A percentile compares a stretch with the other conserved stretches of the same genome.
phyloP scores from a whole-genome alignment of 2,888 invertebrate genomes.

The Acleris sparsana region DNA sequence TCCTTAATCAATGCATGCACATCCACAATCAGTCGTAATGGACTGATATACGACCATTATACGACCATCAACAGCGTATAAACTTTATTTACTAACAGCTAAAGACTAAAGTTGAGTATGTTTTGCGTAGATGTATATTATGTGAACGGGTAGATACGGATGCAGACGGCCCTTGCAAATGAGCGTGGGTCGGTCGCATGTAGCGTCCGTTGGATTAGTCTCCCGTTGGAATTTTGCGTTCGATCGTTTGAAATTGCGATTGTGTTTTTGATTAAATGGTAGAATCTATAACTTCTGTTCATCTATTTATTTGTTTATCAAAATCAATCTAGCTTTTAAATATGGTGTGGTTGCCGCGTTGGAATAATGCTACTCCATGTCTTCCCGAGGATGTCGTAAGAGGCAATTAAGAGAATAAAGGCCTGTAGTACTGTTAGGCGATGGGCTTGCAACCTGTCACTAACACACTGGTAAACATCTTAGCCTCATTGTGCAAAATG shows the following conservation, averaged over 20 bases:
- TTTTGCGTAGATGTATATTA: conserved; percentile 22
- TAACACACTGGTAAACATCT: too few relatives aligned
- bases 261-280: not conserved
- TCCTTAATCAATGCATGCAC: conserved; percentile 72
- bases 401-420: too few relatives aligned
- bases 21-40: conserved; percentile 74
- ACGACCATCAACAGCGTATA: conserved; percentile 26
- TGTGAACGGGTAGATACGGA: conserved; percentile 54
- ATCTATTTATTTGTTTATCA: too few relatives aligned
- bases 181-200: conserved; percentile 55
- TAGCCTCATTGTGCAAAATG: too few relatives aligned
- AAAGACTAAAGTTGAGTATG: conserved; percentile 16
- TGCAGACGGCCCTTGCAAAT: conserved; percentile 67
- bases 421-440: too few relatives aligned
- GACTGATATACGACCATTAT: conserved; percentile 62
- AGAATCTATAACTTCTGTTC: too few relatives aligned
- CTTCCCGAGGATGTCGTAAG: too few relatives aligned
- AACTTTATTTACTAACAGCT: conserved; percentile 15
- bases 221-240: conserved; percentile 5
- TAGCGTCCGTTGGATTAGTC: conserved; percentile 13
- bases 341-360: too few relatives aligned
- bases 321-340: too few relatives aligned
- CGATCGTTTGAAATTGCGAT: not conserved
- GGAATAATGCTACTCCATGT: too few relatives aligned
- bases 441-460: too few relatives aligned